Percentiles rank a stretch among this genome's conserved stretches.
phyloP scores from a whole-genome alignment of 2,888 invertebrate genomes.

The Xiphydria camelus region DNA sequence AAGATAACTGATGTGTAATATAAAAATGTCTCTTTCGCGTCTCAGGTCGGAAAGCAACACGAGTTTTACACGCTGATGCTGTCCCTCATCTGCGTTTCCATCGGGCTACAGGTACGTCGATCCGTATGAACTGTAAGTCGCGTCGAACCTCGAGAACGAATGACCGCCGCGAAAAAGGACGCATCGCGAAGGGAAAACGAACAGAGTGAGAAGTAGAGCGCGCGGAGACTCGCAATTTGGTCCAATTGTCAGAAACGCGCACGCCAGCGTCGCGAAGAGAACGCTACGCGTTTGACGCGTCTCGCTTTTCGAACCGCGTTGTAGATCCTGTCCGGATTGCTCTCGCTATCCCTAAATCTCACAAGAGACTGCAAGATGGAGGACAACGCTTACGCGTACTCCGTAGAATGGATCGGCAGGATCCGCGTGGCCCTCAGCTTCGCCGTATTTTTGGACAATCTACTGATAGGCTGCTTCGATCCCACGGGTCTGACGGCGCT shows the following conservation, averaged over 20 bases:
- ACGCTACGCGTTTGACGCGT: no score
- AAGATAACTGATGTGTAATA: not conserved
- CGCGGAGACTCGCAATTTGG: not conserved
- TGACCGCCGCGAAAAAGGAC: slow-evolving; percentile 1
- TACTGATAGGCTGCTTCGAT: slow-evolving; percentile 79
- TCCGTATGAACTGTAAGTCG: not conserved
- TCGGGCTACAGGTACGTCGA: slow-evolving; percentile 77
- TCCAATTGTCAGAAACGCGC: no score
- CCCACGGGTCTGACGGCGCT: slow-evolving; percentile 66
- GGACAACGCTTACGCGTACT: slow-evolving; percentile 68
- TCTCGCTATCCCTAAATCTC: slow-evolving; percentile 74
- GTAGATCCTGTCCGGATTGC: slow-evolving; percentile 76
- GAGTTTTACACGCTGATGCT: slow-evolving; percentile 85
- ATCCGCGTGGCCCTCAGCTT: slow-evolving; percentile 72
- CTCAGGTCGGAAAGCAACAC: slow-evolving; percentile 73
- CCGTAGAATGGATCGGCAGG: slow-evolving; percentile 74
- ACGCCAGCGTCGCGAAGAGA: no score
- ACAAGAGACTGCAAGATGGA: slow-evolving; percentile 78
- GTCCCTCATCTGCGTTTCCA: slow-evolving; percentile 77
- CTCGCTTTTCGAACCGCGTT: no score
- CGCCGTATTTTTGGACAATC: slow-evolving; percentile 73
- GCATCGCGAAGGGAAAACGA: not conserved
- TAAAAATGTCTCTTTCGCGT: no score
- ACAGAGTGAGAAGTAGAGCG: slow-evolving; percentile 6
- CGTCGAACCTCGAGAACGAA: slow-evolving; percentile 5